Evolutionary conservation across 2,888 invertebrate species (phyloP).

Genomic region (Mesorhabditis sp.): DNA sequence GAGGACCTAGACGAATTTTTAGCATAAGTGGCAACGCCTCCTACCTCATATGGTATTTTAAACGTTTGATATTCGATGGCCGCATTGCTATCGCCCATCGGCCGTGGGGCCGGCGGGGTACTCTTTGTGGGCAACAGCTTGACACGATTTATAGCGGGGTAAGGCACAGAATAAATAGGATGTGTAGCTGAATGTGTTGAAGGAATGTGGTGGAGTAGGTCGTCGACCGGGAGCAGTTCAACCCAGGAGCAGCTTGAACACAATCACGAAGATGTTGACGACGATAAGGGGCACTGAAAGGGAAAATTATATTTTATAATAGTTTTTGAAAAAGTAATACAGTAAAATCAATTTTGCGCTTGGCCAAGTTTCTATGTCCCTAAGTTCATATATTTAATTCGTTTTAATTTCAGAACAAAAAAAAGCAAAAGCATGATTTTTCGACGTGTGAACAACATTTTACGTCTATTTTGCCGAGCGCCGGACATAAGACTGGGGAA

Average conservation of each 20-base stretch:
- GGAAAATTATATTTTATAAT: background rate
- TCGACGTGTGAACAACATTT: too few species aligned
- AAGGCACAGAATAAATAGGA: too few species aligned
- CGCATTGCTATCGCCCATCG: constrained; percentile 70
- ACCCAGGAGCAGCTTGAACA: constrained; percentile 82
- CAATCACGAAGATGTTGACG: constrained; percentile 79
- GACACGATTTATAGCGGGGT: too few species aligned
- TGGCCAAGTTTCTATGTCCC: background rate
- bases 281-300: constrained; percentile 91
- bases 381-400: background rate
- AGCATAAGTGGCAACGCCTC: background rate
- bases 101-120: background rate
- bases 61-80: constrained; percentile 91
- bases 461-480: too few species aligned
- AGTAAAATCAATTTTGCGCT: background rate
- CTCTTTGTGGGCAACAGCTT: too few species aligned
- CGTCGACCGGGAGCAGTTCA: constrained; percentile 59
- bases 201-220: too few species aligned
- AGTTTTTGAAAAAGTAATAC: background rate
- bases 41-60: constrained; percentile 91
- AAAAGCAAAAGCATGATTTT: too few species aligned
- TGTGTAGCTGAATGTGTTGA: too few species aligned
- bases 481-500: too few species aligned
- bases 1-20: constrained; percentile 65
- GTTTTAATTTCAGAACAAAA: too few species aligned